A percentile compares a stretch with the other conserved stretches of the same genome.
phyloP scores from a whole-genome alignment of 2,113 vertebrate species.

The Thalassoma bifasciatum region DNA sequence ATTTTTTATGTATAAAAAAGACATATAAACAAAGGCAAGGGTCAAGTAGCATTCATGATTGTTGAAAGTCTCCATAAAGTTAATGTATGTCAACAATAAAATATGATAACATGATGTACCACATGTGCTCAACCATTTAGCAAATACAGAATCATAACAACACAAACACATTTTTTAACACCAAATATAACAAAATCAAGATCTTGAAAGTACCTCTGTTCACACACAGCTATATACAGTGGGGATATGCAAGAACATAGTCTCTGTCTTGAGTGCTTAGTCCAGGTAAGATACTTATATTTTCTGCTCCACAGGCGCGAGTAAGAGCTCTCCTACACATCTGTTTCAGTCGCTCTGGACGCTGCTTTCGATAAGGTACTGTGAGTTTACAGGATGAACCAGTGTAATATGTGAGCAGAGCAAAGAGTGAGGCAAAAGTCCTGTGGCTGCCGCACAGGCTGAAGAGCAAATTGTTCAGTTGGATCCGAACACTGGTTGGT shows the following conservation, averaged over 20 bases:
- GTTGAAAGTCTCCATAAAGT: not conserved
- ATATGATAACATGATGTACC: not conserved
- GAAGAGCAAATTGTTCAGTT: slow-evolving; percentile 88
- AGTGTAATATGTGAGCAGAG: slow-evolving; percentile 91
- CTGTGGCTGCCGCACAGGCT: slow-evolving; percentile 91
- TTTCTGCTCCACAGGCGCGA: slow-evolving; percentile 84
- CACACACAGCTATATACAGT: slow-evolving; percentile 77
- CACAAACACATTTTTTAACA: no score
- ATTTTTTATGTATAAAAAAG: not conserved
- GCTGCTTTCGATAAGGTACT: slow-evolving; percentile 86
- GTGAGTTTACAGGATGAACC: slow-evolving; percentile 88
- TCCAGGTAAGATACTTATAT: slow-evolving; percentile 80
- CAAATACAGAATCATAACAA: no score
- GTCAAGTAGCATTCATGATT: not conserved
- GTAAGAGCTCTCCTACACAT: slow-evolving; percentile 90
- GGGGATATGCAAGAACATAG: slow-evolving; percentile 89
- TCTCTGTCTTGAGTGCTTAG: slow-evolving; percentile 85
- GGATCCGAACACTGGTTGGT: slow-evolving; percentile 91
- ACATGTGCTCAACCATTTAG: no score
- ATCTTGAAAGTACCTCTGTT: not conserved
- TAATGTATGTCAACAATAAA: not conserved
- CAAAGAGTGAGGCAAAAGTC: slow-evolving; percentile 90
- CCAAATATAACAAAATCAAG: no score
- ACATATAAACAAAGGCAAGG: not conserved
- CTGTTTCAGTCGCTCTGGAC: slow-evolving; percentile 89